Percentiles rank a stretch among this genome's conserved stretches.
These are phyloP conservation scores for Fulmarus glacialis DNA, from an alignment of 2,113 vertebrate genomes.

Conservation along the genomic window DNA sequence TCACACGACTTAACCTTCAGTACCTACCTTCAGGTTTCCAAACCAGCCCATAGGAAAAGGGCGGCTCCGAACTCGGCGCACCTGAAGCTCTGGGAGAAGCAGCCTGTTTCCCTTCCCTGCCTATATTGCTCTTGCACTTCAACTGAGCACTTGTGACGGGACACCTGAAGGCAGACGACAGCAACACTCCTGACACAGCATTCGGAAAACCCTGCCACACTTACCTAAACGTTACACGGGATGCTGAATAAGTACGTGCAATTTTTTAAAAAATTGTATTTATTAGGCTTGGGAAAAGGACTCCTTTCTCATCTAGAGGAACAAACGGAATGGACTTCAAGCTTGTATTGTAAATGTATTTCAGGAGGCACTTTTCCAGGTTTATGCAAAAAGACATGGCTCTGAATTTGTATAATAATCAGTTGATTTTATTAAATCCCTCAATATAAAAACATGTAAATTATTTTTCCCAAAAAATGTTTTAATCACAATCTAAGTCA, in stretches of 20 bases:
- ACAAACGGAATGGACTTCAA: no score
- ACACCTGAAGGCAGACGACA: not conserved
- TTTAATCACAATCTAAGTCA: not conserved
- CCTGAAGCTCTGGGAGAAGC: no score
- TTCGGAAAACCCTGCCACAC: not conserved
- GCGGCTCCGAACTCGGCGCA: not conserved
- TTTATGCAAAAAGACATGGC: not conserved
- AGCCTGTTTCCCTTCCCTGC: not conserved
- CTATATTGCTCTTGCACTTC: fast-evolving
- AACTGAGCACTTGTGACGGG: fast-evolving
- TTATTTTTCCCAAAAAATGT: not conserved
- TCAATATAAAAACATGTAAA: not conserved
- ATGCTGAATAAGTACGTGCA: no score
- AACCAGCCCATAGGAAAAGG: not conserved
- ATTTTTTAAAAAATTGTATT: fast-evolving
- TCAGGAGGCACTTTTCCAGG: not conserved
- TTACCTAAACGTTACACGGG: fast-evolving
- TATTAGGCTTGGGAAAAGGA: not conserved
- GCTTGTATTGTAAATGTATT: not conserved
- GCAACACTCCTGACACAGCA: fast-evolving
- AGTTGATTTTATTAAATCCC: not conserved
- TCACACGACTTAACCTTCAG: not conserved
- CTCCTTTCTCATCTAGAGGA: not conserved
- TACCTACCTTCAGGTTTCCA: not conserved
- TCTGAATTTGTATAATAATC: not conserved